Base-by-base conservation (phyloP, 2,113 vertebrate genomes). In the Prietella phreatophila region DNA sequence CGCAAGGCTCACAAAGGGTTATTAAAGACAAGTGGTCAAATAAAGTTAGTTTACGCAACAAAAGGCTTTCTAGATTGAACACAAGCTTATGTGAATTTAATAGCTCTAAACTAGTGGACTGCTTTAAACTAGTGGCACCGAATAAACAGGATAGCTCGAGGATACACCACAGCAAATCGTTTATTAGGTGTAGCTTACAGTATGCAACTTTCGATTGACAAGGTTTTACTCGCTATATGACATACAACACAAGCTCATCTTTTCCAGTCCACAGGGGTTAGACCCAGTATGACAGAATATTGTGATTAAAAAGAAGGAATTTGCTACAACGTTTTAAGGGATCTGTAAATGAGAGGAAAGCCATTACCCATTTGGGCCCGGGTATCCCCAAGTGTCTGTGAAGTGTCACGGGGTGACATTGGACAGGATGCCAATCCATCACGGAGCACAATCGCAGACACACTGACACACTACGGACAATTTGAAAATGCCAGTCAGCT, bases 1-100 rank as follows among this genome's bases (percentile, higher is more conserved):
- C 55, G 63, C 30, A 65, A 63, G 69, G 56, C 65, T 65, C 42
- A 42, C 73, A 85, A 58, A 78, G 87, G 91, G 76, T 19, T 53
- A 85, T 88, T 90, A 61, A 89, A 36, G 20, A 88, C 56, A 50
- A 76, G 60, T 73, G 76, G 69, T 60, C 61, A 87, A 82, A 73
- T 84, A 82, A 82, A 86, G 25, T 22, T 22, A 36, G 33, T 50
- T 88, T 82, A 87, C 19, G 65, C 56, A 53, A 85, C 83, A 87
- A 84, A 61, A 83, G 50, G 7, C 56, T 47, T 80, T 75, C 13
- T 30, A 2, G 83, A n/a, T 6, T 10, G 27, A 58, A n/a, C 15
- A 69, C 60, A 87, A 78, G 47, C 17, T 60, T 22, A 27, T 22
- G 82, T 69, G 25, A 15, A 27, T 86, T 87, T 82, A 81, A 88